Base-by-base conservation (phyloP, 2,888 invertebrate species). In the Cryptus armator region DNA sequence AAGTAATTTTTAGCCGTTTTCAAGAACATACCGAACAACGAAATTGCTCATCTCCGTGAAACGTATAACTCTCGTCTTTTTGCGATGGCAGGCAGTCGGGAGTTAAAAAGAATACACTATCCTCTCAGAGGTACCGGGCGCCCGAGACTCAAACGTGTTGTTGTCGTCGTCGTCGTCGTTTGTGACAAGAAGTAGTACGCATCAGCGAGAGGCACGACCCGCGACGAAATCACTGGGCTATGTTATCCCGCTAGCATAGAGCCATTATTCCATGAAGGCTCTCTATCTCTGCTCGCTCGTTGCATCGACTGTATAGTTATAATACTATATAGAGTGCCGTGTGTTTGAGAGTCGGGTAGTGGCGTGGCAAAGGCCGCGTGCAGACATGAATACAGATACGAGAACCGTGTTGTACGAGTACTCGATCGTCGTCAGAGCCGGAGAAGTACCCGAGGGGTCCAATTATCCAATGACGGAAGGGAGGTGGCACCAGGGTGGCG, bases 241-340 rank as follows among this genome's bases (percentile, higher is more conserved):
- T 37, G 53, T 68, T 51, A 24, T 24, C 24, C 67, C 46, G 24
- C 67, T 24, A 44, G 37, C 62, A 68, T 19, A 75, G 44, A 74
- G 43, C 79, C 79, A 90, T 90, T 90, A 89, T 88, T 89, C 78
- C 88, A 89, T 88, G 87, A 89, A 81, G 86, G 86, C 86, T 80
- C 86, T 80, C 66, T 71, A 44, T 71, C 71, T 71, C 53, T 56
- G 68, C 46, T 51, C 59, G 82, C 71, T 77, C 64, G 62, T 81
- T 62, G 46, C 59, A 75, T 62, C 81, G 56, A 72, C 68, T 46
- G 16, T 44, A 68, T 44, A 59, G 12, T 37, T 19, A 19, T 53
- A 46, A 51, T 71, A 53, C 32, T 46, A 37, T 51, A 24, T 44
- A 71, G 12, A 51, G 46, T 19, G 29, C 43, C 37, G 32, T 32